Base-by-base conservation (phyloP, 2,113 vertebrate genomes). In the Campylomormyrus numenius region DNA sequence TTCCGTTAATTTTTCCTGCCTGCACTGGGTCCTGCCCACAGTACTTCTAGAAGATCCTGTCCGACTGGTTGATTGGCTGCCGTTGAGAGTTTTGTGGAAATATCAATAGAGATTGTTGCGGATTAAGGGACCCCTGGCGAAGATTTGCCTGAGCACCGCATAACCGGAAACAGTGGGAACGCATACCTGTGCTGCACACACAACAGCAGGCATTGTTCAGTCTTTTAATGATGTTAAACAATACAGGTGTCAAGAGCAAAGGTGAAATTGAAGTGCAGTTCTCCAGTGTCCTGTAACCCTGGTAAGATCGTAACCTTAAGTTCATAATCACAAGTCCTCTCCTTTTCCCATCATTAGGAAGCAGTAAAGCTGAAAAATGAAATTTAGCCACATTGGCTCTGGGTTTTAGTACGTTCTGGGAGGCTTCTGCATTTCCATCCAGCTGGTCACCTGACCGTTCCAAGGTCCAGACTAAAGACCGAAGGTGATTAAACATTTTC, bases 41-140 rank as follows among this genome's bases (percentile, higher is more conserved):
- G 89, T 53, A 66, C 31, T 2, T 90, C 84, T n/a, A 66, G 84
- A 66, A 86, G 89, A 70, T 90, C 89, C 89, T 90, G 89, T 87
- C 53, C 58, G 9, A 50, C 89, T 87, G 56, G 85, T 87, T 87
- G 48, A 53, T 8, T 27, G 66, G 58, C 9, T 70, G 42, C 83
- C n/a, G 77, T 56, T 10, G 49, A 42, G n/a, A 70, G n/a, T 45
- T 11, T 27, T 49, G 5, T 87, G n/a, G 45, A 83, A 48, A 11
- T 85, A 85, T 19, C 21, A 39, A 70, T 11, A 24, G 45, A 48
- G 50, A 48, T 39, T 21, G 2, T 50, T 21, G 50, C 2, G 3
- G 13, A 53, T 53, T 50, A 46, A 50, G 49, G n/a, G 10, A 56
- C 50, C 42, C 15, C 48, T 17, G 49, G 42, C 0, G 9, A 87